phyloP scores from a whole-genome alignment of 2,113 vertebrate species.

The Lophotis ruficrista region DNA sequence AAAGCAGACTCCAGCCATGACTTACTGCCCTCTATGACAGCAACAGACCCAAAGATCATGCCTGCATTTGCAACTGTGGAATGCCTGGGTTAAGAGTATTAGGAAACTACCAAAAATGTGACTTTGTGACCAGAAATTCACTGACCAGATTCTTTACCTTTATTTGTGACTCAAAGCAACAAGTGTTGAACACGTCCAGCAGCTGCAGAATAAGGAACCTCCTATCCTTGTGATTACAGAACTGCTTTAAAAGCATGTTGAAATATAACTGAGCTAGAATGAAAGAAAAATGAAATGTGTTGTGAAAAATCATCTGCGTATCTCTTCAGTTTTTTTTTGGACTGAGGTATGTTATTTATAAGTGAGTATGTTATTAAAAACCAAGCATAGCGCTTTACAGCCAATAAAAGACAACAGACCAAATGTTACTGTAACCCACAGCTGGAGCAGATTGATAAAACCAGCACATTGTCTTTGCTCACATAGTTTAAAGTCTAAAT shows the following conservation, averaged over 20 bases:
- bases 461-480: conserved; percentile 31
- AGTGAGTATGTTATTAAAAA: conserved; percentile 38
- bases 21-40: neutral
- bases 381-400: conserved; percentile 16
- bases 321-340: neutral
- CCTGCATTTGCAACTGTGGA: neutral
- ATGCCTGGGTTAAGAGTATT: neutral
- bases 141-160: neutral
- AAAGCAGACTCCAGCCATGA: neutral
- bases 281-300: neutral
- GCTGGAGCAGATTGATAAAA: conserved; percentile 50
- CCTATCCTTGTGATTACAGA: neutral
- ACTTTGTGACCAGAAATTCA: neutral
- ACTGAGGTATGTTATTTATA: conserved; percentile 41
- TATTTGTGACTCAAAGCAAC: neutral
- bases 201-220: conserved; percentile 6
- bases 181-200: neutral
- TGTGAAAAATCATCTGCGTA: neutral
- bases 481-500: conserved; percentile 41
- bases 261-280: conserved; percentile 4
- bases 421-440: conserved; percentile 47
- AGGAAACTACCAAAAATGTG: neutral
- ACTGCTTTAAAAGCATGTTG: neutral
- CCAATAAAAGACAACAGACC: conserved; percentile 58
- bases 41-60: neutral